Percentiles rank a stretch among this genome's conserved stretches.
Evolutionary conservation across 2,888 invertebrate species (phyloP).

Genomic region (Argynnis bischoffii): DNA sequence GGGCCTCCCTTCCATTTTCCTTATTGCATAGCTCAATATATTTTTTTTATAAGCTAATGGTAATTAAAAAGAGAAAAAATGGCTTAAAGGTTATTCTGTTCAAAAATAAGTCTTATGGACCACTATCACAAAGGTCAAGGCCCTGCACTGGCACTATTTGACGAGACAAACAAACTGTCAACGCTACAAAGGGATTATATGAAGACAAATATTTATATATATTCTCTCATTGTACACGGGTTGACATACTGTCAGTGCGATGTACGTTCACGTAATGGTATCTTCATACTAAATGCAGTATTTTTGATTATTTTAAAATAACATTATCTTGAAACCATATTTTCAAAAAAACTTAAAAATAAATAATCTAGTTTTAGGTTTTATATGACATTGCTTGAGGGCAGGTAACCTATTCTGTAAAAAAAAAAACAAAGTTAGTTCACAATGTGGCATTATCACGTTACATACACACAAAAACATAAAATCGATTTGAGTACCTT

Average conservation of each 20-base stretch:
- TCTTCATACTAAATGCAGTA: conserved; percentile 18
- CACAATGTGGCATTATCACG: too few relatives aligned
- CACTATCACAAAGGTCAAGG: conserved; percentile 27
- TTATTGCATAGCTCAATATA: too few relatives aligned
- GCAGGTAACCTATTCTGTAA: too few relatives aligned
- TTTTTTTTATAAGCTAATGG: too few relatives aligned
- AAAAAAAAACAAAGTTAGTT: too few relatives aligned
- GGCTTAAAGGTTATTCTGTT: background rate
- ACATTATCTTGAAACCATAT: too few relatives aligned
- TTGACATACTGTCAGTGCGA: conserved; percentile 56
- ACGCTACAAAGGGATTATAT: conserved; percentile 36
- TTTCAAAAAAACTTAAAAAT: too few relatives aligned
- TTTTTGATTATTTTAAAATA: background rate
- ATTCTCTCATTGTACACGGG: conserved; percentile 48
- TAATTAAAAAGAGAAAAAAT: background rate
- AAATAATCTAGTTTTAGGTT: too few relatives aligned
- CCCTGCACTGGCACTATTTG: conserved; percentile 24
- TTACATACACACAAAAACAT: too few relatives aligned
- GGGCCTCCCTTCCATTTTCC: too few relatives aligned
- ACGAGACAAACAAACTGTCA: conserved; percentile 38
- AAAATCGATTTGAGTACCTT: too few relatives aligned
- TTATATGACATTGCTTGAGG: too few relatives aligned
- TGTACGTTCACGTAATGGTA: conserved; percentile 1
- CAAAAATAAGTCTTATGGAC: background rate
- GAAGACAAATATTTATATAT: conserved; percentile 39